A percentile compares a stretch with the other conserved stretches of the same genome.
These are phyloP conservation scores for Cordilura impudica DNA, from an alignment of 2,888 invertebrate species.

Conservation along the genomic window DNA sequence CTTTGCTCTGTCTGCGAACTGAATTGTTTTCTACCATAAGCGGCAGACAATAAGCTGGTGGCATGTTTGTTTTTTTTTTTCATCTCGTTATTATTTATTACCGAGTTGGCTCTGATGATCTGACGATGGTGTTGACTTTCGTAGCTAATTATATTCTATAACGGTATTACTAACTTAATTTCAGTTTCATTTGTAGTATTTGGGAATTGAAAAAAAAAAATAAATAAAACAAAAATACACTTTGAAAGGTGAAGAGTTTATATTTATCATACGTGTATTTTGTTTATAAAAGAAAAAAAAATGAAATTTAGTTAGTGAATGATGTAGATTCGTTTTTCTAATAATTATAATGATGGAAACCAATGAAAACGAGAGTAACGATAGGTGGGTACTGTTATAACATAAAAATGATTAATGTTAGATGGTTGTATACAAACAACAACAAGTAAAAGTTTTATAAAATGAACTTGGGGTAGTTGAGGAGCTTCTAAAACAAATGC, in stretches of 20 bases:
- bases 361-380: constrained; percentile 46
- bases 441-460: too few species aligned
- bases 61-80: constrained; percentile 15
- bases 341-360: constrained; percentile 4
- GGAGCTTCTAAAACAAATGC: too few species aligned
- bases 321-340: constrained; percentile 14
- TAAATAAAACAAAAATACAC: neutral
- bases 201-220: neutral
- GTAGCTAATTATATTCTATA: constrained; percentile 61
- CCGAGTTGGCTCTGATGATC: neutral
- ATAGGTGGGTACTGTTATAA: constrained; percentile 23
- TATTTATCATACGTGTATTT: neutral
- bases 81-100: neutral
- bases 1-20: neutral
- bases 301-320: neutral
- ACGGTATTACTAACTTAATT: constrained; percentile 57
- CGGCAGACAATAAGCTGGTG: neutral
- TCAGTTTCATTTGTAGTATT: constrained; percentile 49
- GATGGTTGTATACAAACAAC: too few species aligned
- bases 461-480: too few species aligned
- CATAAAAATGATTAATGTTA: too few species aligned
- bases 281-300: neutral
- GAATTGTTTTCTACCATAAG: neutral
- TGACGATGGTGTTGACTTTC: neutral
- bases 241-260: constrained; percentile 26